Evolutionary conservation across 2,113 vertebrate genomes (phyloP), one percentile per base, ranked within the genome.

Genomic region (Excalfactoria chinensis): DNA sequence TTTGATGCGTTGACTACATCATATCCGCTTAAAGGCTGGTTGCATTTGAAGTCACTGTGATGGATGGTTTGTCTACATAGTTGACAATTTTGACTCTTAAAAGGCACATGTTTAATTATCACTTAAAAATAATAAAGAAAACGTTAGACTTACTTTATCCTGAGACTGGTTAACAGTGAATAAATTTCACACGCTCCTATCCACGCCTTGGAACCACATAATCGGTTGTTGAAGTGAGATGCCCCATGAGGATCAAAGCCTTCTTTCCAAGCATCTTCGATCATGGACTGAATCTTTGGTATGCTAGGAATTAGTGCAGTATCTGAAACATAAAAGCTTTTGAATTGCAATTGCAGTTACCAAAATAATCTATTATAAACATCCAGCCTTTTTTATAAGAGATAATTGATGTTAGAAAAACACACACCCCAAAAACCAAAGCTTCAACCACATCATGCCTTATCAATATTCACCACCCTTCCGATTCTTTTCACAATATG

Each of bases 111-210:
- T 8, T 46, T 58, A 62, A 67, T 16, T 25, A 58, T 15, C 28
- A 40, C 34, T 73, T 64, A 51, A 66, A 35, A 90, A 63, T 13
- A 79, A 55, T 5, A 84, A 73, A 74, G 41, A 35, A 76, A 71
- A 81, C 62, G 21, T 22, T 88, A 1, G 95, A 97, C 97, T 96
- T 96, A 99, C 99, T 98, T 99, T 94, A 99, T 93, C 75, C 98
- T 96, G 60, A 99, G 96, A 63, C 97, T 99, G 58, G 98, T 99
- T 89, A 99, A 97, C 13, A 99, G 97, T n/a, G 97, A 97, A 92
- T 98, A 99, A 86, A 99, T 98, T 98, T 99, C 99, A 82, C 98
- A 99, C 49, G 99, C 98, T 95, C 99, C 99, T 70, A 99, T 99
- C 99, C 99, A 99, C 46, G 99, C 98, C 63, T 97, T 98, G 59